These are phyloP conservation scores for Squalus acanthias DNA, from an alignment of 2,797 vertebrate species.

Conservation along the genomic window DNA sequence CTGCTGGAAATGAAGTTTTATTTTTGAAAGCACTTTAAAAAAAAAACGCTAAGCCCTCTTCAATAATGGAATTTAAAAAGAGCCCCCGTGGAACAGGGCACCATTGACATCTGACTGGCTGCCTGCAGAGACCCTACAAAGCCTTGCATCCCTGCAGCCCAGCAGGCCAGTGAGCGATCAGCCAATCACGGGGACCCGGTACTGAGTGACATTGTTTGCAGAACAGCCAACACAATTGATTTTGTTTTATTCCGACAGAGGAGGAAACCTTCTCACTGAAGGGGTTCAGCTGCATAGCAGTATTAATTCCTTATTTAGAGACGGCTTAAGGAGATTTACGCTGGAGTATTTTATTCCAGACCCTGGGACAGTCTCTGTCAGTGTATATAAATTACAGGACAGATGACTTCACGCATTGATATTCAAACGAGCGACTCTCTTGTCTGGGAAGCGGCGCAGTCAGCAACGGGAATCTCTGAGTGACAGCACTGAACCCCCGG, in stretches of 20 bases:
- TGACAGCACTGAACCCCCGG: slow-evolving; percentile 39
- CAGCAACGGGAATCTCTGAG: slow-evolving; percentile 46
- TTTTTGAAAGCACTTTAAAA: slow-evolving; percentile 39
- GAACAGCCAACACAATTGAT: slow-evolving; percentile 58
- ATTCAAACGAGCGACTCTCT: slow-evolving; percentile 51
- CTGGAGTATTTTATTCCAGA: slow-evolving; percentile 59
- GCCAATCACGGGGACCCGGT: slow-evolving; percentile 54
- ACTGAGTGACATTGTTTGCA: slow-evolving; percentile 52
- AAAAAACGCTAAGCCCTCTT: slow-evolving; percentile 44
- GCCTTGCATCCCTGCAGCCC: slow-evolving; percentile 48
- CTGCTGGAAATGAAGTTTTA: slow-evolving; percentile 50
- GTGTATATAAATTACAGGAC: slow-evolving; percentile 58
- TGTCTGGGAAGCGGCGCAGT: slow-evolving; percentile 44
- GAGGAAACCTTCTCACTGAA: slow-evolving; percentile 52
- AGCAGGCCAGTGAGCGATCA: slow-evolving; percentile 51
- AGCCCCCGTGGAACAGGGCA: slow-evolving; percentile 47
- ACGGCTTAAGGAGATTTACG: slow-evolving; percentile 55
- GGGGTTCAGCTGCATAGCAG: slow-evolving; percentile 44
- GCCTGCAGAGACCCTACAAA: slow-evolving; percentile 54
- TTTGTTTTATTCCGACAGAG: slow-evolving; percentile 54
- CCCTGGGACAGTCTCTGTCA: slow-evolving; percentile 56
- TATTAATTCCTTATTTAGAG: slow-evolving; percentile 60
- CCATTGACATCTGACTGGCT: slow-evolving; percentile 59
- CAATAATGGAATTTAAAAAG: slow-evolving; percentile 56
- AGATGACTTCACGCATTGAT: slow-evolving; percentile 63